Evolutionary conservation across 2,797 vertebrate species (phyloP).

Genomic region (Pipistrellus pygmaeus): DNA sequence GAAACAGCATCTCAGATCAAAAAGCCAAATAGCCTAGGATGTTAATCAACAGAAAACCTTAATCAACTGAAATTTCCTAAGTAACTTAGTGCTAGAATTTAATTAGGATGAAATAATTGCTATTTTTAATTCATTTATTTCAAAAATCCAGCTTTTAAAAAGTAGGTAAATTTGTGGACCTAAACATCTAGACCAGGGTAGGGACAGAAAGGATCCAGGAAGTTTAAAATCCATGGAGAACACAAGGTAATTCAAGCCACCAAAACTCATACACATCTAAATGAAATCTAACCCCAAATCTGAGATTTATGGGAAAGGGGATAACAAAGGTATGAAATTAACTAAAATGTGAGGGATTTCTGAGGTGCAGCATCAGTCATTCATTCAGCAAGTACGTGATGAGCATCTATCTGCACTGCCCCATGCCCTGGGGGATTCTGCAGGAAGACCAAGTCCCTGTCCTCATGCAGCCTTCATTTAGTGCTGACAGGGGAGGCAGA

Average conservation of each 20-base stretch:
- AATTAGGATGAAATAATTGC: not conserved
- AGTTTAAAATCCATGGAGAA: not conserved
- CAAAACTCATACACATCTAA: not conserved
- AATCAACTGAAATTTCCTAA: not conserved
- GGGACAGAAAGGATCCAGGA: not conserved
- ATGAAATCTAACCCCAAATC: not conserved
- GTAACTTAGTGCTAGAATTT: not conserved
- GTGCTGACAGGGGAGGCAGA: not conserved
- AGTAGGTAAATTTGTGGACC: not conserved
- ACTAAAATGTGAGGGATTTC: not conserved
- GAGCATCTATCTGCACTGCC: not conserved
- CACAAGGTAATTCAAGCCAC: not conserved
- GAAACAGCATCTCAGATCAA: not conserved
- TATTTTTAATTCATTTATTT: not conserved
- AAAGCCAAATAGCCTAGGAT: not conserved
- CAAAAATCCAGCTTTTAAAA: constrained; percentile 21
- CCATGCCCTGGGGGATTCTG: not conserved
- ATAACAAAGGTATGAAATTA: not conserved
- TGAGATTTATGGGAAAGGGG: not conserved
- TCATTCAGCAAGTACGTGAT: not conserved
- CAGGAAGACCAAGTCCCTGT: not conserved
- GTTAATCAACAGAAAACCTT: not conserved
- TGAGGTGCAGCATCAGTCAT: not conserved
- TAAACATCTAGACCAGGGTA: not conserved
- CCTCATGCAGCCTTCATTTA: not conserved